A percentile compares a stretch with the other conserved stretches of the same genome.
Conservation (phyloP, 2,113 vertebrate genomes). For the Prietella phreatophila region DNA sequence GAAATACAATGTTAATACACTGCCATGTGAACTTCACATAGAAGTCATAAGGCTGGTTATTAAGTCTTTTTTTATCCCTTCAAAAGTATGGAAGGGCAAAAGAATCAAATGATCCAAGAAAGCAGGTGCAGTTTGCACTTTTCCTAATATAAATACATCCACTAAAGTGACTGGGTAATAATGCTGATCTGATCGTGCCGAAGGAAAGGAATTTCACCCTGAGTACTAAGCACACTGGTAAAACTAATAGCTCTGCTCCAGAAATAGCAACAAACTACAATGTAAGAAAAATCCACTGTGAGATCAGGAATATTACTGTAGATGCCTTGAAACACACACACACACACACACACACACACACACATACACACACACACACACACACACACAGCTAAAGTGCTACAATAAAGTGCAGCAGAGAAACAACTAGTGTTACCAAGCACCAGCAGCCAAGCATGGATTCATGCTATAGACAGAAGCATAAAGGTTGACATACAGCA, state of each 20-base stretch:
- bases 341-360: slow-evolving; percentile 3
- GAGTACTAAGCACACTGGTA: slow-evolving; percentile 59
- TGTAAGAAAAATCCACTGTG: background rate
- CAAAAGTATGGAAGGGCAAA: background rate
- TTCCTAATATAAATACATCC: slow-evolving; percentile 60
- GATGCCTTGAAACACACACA: background rate
- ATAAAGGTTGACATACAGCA: background rate
- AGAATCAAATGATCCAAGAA: background rate
- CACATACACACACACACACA: background rate
- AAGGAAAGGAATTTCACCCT: slow-evolving; percentile 57
- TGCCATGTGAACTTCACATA: background rate
- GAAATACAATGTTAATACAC: background rate
- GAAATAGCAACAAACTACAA: slow-evolving; percentile 17
- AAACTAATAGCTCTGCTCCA: slow-evolving; percentile 11
- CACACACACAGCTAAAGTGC: background rate
- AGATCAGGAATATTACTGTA: slow-evolving; percentile 7
- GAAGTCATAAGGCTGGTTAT: background rate
- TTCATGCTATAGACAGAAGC: background rate
- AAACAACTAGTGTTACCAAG: background rate
- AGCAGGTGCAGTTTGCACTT: background rate
- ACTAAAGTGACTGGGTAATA: slow-evolving; percentile 71
- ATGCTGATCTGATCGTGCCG: slow-evolving; percentile 65
- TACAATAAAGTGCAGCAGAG: background rate
- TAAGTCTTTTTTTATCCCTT: background rate
- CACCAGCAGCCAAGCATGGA: background rate